These are phyloP conservation scores for Mechanitis mazaeus DNA, from an alignment of 2,888 invertebrate species.

Conservation along the genomic window DNA sequence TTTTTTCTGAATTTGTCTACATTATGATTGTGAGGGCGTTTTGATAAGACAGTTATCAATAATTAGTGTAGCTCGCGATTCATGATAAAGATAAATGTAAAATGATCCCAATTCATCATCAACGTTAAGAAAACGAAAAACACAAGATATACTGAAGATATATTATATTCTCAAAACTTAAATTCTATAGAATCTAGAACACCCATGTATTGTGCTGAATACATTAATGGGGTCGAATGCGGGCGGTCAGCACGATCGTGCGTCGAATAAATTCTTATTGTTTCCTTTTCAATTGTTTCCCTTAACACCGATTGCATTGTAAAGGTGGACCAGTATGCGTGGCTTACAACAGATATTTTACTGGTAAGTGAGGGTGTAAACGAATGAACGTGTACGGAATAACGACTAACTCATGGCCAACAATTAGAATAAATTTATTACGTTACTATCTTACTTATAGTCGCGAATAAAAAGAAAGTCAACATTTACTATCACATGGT, in stretches of 20 bases:
- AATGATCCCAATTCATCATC: too few relatives aligned
- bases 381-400: slow-evolving; percentile 21
- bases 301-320: slow-evolving; percentile 24
- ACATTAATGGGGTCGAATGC: slow-evolving; percentile 37
- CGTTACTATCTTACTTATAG: background rate
- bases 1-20: slow-evolving; percentile 32
- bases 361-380: slow-evolving; percentile 22
- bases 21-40: slow-evolving; percentile 24
- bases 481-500: background rate
- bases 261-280: slow-evolving; percentile 40
- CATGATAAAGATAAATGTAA: background rate
- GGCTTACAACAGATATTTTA: slow-evolving; percentile 24
- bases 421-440: background rate
- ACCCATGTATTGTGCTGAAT: slow-evolving; percentile 34
- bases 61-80: background rate
- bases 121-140: too few relatives aligned
- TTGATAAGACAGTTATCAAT: background rate
- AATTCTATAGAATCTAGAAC: slow-evolving; percentile 19
- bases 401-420: slow-evolving; percentile 9
- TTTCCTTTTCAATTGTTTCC: slow-evolving; percentile 33
- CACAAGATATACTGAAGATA: background rate
- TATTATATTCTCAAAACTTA: background rate
- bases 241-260: slow-evolving; percentile 35
- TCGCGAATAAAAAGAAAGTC: background rate
- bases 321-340: slow-evolving; percentile 18